phyloP scores from a whole-genome alignment of 1,140 invertebrate species.

The Augochlora pura region DNA sequence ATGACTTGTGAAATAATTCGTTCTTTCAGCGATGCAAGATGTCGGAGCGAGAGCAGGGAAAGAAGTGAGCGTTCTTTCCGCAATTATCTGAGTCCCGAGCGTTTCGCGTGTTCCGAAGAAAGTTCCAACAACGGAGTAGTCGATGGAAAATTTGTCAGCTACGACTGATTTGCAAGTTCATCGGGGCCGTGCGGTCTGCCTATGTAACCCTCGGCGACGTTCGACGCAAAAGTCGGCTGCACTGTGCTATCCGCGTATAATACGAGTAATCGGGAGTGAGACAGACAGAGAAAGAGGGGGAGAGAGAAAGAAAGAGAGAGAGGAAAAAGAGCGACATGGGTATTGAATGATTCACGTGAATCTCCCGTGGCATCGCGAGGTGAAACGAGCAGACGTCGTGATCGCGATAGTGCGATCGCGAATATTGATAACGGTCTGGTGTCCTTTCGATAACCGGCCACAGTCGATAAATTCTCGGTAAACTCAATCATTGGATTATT shows the following conservation, averaged over 20 bases:
- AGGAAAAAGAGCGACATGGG: not conserved
- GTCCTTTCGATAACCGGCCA: not conserved
- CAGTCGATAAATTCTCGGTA: not conserved
- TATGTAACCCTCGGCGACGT: not conserved
- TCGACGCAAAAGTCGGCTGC: not conserved
- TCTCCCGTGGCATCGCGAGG: constrained; percentile 40
- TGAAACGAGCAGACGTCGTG: constrained; percentile 21
- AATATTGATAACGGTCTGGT: constrained; percentile 43
- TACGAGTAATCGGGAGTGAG: not conserved
- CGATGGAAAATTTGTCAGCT: constrained; percentile 30
- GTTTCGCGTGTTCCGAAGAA: not conserved
- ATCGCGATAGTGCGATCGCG: constrained; percentile 53
- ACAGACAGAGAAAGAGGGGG: not conserved
- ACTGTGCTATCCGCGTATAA: not conserved
- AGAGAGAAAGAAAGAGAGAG: no score
- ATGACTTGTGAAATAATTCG: no score
- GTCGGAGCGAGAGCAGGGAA: not conserved
- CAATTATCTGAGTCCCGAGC: not conserved
- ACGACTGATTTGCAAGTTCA: not conserved
- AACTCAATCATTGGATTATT: not conserved
- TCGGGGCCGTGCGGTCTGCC: not conserved
- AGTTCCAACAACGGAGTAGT: not conserved
- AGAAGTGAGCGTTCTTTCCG: not conserved
- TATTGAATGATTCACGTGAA: constrained; percentile 50
- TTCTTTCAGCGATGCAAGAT: not conserved